Conservation (phyloP, 2,888 invertebrate species). For the Cheilosia scutellata region DNA sequence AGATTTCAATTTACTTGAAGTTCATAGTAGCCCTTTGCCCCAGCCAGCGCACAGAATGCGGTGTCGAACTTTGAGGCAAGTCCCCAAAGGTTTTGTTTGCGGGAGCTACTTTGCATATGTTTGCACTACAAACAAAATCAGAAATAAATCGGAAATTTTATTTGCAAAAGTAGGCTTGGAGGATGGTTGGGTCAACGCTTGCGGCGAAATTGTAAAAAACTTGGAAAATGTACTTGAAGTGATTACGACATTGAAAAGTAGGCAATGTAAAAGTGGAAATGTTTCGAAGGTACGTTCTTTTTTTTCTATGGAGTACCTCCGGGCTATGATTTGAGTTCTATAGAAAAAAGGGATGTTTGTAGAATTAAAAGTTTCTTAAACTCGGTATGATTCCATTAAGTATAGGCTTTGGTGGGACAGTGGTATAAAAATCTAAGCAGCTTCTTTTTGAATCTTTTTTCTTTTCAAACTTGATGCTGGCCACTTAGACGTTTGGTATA, state of each 20-base stretch:
- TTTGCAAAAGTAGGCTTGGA: conserved; percentile 37
- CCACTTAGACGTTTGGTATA: too few species aligned
- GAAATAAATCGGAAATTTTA: conserved; percentile 61
- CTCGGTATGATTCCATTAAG: neutral
- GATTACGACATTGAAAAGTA: neutral
- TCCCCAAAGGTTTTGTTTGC: conserved; percentile 43
- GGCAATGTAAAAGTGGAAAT: neutral
- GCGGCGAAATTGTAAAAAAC: neutral
- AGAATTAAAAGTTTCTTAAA: neutral
- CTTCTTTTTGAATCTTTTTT: too few species aligned
- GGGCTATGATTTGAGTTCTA: neutral
- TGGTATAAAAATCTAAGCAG: too few species aligned
- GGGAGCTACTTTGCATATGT: conserved; percentile 59
- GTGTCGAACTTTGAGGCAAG: neutral
- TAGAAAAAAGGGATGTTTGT: neutral
- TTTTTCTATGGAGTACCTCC: neutral
- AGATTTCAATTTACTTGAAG: conserved; percentile 74
- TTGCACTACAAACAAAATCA: conserved; percentile 58
- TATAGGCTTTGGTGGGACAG: too few species aligned
- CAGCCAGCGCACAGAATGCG: neutral
- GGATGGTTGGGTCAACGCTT: neutral
- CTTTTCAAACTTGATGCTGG: too few species aligned
- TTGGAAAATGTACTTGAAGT: conserved; percentile 3
- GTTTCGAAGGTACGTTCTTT: neutral
- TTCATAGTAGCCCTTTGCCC: conserved; percentile 46